Evolutionary conservation across 1,140 invertebrate species (phyloP).

Genomic region (Oedothorax gibbosus): DNA sequence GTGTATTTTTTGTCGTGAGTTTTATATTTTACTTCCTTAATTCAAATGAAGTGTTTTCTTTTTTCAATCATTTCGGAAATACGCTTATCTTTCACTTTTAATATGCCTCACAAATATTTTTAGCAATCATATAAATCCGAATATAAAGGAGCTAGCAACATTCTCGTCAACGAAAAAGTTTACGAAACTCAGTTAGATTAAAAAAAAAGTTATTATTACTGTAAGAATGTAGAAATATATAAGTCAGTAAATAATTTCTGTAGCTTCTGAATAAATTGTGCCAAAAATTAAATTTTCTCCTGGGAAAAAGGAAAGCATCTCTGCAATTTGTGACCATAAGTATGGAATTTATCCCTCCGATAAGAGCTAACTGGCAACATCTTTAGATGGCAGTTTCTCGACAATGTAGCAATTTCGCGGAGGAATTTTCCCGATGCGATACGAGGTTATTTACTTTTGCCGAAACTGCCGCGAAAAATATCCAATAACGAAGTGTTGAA

Average conservation of each 20-base stretch:
- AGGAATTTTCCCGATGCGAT: constrained; percentile 36
- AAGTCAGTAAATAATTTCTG: background rate
- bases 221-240: too few species aligned
- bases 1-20: too few species aligned
- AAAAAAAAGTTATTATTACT: too few species aligned
- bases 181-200: too few species aligned
- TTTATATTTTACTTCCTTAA: too few species aligned
- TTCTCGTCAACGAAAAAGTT: too few species aligned
- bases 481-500: constrained; percentile 45
- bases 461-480: constrained; percentile 16
- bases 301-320: background rate
- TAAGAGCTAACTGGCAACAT: constrained; percentile 24
- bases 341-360: background rate
- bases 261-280: background rate
- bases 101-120: too few species aligned
- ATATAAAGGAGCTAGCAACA: too few species aligned
- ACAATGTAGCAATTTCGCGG: constrained; percentile 2
- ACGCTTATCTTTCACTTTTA: too few species aligned
- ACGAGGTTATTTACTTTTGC: constrained; percentile 45
- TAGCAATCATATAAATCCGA: too few species aligned
- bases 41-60: too few species aligned
- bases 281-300: background rate
- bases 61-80: too few species aligned
- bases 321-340: background rate
- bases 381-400: constrained; percentile 7